A percentile compares a stretch with the other conserved stretches of the same genome.
Conservation (phyloP, 2,888 invertebrate genomes). For the Gymnocheta viridis region DNA sequence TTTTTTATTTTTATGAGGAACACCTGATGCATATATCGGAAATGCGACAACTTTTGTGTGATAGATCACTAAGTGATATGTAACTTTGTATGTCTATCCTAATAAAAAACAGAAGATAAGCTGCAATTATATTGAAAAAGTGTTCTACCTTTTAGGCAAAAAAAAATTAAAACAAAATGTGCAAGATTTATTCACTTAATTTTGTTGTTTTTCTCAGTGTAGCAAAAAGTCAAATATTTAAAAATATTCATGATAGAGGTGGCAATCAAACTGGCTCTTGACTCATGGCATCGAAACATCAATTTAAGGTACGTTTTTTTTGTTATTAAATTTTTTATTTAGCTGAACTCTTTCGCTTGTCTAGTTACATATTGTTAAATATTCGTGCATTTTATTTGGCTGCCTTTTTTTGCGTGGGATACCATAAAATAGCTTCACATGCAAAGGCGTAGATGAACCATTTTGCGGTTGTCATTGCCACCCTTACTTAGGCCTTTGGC, state of each 20-base stretch:
- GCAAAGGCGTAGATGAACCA: background rate
- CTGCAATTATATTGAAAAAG: background rate
- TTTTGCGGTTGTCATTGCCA: no score
- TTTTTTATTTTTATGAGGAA: no score
- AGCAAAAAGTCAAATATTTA: background rate
- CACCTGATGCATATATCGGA: no score
- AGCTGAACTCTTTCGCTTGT: background rate
- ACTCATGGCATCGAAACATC: constrained; percentile 41
- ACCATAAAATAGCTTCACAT: constrained; percentile 7
- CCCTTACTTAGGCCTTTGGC: no score
- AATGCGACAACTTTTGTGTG: no score
- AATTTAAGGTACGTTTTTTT: constrained; percentile 50
- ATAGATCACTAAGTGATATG: no score
- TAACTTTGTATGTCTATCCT: no score
- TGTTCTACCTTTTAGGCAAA: background rate
- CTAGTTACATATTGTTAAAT: constrained; percentile 42
- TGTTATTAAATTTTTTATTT: constrained; percentile 6
- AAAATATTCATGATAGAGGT: constrained; percentile 44
- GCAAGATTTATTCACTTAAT: background rate
- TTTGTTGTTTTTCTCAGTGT: constrained; percentile 4
- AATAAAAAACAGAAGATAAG: no score
- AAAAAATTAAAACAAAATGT: background rate
- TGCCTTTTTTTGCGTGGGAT: background rate
- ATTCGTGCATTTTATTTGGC: constrained; percentile 22
- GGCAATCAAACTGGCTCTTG: constrained; percentile 56